phyloP scores from a whole-genome alignment of 2,113 vertebrate genomes.

The Oplegnathus fasciatus region DNA sequence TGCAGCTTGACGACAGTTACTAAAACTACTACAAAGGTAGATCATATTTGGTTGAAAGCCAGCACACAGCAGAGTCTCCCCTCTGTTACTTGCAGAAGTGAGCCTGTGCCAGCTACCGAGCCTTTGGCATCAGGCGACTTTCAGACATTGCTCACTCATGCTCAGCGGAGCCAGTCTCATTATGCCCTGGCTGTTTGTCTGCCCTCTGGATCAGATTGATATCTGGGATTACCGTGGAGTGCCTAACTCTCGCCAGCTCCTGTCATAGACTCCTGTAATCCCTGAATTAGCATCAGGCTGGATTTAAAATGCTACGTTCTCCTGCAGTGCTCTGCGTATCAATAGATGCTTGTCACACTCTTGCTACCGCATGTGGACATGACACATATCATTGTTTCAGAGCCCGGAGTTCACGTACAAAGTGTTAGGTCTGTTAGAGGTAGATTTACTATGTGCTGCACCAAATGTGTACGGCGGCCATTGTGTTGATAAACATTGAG shows the following conservation, averaged over 20 bases:
- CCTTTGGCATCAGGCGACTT: conserved; percentile 33
- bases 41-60: conserved; percentile 9
- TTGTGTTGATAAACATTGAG: conserved; percentile 47
- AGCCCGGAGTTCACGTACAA: not conserved
- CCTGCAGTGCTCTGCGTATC: conserved; percentile 13
- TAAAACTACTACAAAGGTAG: not conserved
- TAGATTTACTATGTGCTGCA: not conserved
- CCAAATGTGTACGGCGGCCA: not conserved
- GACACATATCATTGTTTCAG: conserved; percentile 13
- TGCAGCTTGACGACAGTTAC: not conserved
- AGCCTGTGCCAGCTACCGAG: conserved; percentile 40
- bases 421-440: not conserved
- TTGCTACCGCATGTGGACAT: not conserved
- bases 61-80: not conserved
- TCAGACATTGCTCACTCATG: conserved; percentile 54
- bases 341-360: not conserved
- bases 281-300: conserved; percentile 68
- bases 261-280: conserved; percentile 79
- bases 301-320: conserved; percentile 54
- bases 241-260: conserved; percentile 43
- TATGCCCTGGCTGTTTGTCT: conserved; percentile 50
- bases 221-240: conserved; percentile 69
- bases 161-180: conserved; percentile 46
- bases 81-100: conserved; percentile 14
- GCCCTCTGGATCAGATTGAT: conserved; percentile 66